Percentiles rank a stretch among this genome's conserved stretches.
phyloP scores from a whole-genome alignment of 1,140 invertebrate genomes.

The Penaeus indicus region DNA sequence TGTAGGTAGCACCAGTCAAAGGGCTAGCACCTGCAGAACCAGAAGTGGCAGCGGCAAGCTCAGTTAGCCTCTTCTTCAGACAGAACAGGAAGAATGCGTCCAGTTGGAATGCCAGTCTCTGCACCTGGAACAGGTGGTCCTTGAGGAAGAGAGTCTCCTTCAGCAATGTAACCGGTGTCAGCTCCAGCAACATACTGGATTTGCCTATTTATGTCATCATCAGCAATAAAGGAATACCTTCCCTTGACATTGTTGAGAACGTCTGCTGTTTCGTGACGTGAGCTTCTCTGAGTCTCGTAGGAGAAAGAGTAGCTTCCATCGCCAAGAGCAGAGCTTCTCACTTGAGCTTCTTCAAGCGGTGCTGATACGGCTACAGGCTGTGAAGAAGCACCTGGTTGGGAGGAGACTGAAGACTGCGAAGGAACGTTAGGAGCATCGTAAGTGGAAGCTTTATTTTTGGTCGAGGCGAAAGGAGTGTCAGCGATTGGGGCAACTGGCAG shows the following conservation, averaged over 20 bases:
- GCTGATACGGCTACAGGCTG: background rate
- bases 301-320: constrained; percentile 45
- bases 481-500: background rate
- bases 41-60: constrained; percentile 36
- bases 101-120: constrained; percentile 50
- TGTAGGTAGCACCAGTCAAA: too few species aligned
- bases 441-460: too few species aligned
- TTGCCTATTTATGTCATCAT: constrained; percentile 25
- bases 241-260: constrained; percentile 39
- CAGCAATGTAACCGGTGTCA: background rate
- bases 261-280: constrained; percentile 34
- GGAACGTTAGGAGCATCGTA: too few species aligned
- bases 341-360: constrained; percentile 20
- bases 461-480: too few species aligned
- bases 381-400: too few species aligned
- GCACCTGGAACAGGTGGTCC: constrained; percentile 46
- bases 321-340: background rate
- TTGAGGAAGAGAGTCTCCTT: constrained; percentile 29
- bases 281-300: constrained; percentile 23
- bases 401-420: too few species aligned
- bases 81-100: constrained; percentile 45
- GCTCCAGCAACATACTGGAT: constrained; percentile 30
- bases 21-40: background rate
- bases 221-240: constrained; percentile 41
- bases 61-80: constrained; percentile 41